Evolutionary conservation across 1,140 invertebrate genomes (phyloP).

Genomic region (Lepidurus apus): DNA sequence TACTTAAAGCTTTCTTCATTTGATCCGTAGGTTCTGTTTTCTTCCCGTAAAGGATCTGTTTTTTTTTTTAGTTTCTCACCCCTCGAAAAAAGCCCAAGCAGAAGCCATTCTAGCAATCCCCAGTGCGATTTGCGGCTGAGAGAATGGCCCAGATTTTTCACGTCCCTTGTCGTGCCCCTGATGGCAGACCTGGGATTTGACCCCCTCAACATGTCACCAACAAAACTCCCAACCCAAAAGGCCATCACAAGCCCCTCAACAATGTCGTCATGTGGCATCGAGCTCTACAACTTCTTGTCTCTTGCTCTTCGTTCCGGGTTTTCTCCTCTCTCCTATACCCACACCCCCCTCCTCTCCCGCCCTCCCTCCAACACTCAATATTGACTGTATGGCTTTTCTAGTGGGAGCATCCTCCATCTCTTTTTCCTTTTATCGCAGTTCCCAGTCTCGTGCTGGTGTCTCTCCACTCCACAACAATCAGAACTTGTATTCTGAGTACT

Average conservation of each 20-base stretch:
- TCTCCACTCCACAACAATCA: conserved; percentile 4
- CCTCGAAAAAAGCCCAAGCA: conserved; percentile 6
- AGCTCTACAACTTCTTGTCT: neutral
- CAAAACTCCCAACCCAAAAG: conserved; percentile 14
- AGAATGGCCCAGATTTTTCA: conserved; percentile 21
- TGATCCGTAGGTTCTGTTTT: neutral
- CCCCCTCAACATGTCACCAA: conserved; percentile 11
- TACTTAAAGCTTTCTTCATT: conserved; percentile 1
- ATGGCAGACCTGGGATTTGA: conserved; percentile 21
- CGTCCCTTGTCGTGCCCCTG: conserved; percentile 20
- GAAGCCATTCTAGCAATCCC: conserved; percentile 14
- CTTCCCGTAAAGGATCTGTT: neutral
- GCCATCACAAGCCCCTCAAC: conserved; percentile 12
- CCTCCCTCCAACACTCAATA: conserved; percentile 5
- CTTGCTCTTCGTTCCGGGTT: neutral
- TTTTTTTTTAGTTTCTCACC: neutral
- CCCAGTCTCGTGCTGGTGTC: neutral
- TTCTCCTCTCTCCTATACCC: neutral
- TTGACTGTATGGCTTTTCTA: conserved; percentile 7
- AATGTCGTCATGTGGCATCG: conserved; percentile 1
- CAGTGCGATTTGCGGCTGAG: conserved; percentile 20
- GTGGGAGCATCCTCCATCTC: conserved; percentile 13
- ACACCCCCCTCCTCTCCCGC: neutral
- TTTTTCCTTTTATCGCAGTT: neutral
- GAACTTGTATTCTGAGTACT: conserved; percentile 5